phyloP scores from a whole-genome alignment of 1,140 invertebrate genomes.

The Drosophila melanica region DNA sequence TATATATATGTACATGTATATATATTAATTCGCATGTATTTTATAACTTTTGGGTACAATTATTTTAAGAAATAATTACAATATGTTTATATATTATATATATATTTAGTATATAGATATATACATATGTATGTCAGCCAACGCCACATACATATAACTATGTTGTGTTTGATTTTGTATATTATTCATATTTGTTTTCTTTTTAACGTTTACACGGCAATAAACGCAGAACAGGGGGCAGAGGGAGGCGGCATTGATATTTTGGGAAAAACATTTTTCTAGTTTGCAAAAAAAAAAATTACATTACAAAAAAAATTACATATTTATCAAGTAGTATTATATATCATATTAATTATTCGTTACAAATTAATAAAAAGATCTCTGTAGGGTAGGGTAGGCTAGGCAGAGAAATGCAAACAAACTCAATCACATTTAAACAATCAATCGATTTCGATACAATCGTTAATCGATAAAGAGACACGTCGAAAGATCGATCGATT shows the following conservation, averaged over 20 bases:
- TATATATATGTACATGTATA: slow-evolving; percentile 33
- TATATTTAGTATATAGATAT: slow-evolving; percentile 7
- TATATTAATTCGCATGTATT: slow-evolving; percentile 57
- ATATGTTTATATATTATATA: slow-evolving; percentile 54
- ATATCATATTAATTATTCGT: slow-evolving; percentile 30
- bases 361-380: slow-evolving; percentile 32
- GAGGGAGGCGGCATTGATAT: slow-evolving; percentile 37
- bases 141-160: slow-evolving; percentile 45
- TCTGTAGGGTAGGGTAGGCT: neutral
- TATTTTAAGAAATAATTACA: slow-evolving; percentile 79
- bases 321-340: slow-evolving; percentile 11
- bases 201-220: slow-evolving; percentile 62
- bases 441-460: slow-evolving; percentile 37
- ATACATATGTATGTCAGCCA: slow-evolving; percentile 27
- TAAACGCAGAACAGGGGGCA: slow-evolving; percentile 46
- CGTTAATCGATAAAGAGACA: slow-evolving; percentile 12
- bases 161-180: slow-evolving; percentile 31
- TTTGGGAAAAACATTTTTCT: slow-evolving; percentile 78
- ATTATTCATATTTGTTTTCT: slow-evolving; percentile 18
- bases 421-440: slow-evolving; percentile 79
- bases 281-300: slow-evolving; percentile 64
- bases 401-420: slow-evolving; percentile 71
- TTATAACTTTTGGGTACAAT: slow-evolving; percentile 69
- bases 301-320: slow-evolving; percentile 58
- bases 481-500: neutral